Conservation (phyloP, 1,140 invertebrate genomes). For the Stegodyphus dumicola region DNA sequence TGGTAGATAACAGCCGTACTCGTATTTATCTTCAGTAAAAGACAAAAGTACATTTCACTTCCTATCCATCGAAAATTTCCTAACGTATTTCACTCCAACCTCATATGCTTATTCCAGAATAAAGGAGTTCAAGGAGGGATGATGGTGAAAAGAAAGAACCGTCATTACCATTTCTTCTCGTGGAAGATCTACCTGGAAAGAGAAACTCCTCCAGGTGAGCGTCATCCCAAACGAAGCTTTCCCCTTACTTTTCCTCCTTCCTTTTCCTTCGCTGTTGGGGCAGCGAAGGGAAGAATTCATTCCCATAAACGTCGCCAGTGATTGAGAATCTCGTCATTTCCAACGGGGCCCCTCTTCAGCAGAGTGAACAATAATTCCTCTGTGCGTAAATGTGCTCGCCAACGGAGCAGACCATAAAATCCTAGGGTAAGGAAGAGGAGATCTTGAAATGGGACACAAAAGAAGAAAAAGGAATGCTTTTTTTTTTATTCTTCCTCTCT, state of each 20-base stretch:
- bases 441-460: background rate
- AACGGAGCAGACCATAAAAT: slow-evolving; percentile 16
- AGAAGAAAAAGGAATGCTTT: too few species aligned
- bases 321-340: slow-evolving; percentile 23
- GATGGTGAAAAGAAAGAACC: too few species aligned
- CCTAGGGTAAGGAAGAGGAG: background rate
- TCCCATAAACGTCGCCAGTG: slow-evolving; percentile 29
- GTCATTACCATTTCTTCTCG: too few species aligned
- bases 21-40: too few species aligned
- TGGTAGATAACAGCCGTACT: too few species aligned
- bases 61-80: too few species aligned
- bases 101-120: too few species aligned
- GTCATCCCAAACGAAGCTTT: background rate
- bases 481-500: too few species aligned
- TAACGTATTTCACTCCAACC: too few species aligned
- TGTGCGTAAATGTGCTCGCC: slow-evolving; percentile 11
- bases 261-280: background rate
- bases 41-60: too few species aligned
- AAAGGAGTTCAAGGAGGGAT: too few species aligned
- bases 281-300: background rate
- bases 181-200: too few species aligned
- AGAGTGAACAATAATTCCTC: slow-evolving; percentile 31
- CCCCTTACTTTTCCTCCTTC: background rate
- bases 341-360: background rate
- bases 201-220: background rate